These are phyloP conservation scores for Phallusia fumigata DNA, from an alignment of 23 tunicate species.

Conservation along the genomic window DNA sequence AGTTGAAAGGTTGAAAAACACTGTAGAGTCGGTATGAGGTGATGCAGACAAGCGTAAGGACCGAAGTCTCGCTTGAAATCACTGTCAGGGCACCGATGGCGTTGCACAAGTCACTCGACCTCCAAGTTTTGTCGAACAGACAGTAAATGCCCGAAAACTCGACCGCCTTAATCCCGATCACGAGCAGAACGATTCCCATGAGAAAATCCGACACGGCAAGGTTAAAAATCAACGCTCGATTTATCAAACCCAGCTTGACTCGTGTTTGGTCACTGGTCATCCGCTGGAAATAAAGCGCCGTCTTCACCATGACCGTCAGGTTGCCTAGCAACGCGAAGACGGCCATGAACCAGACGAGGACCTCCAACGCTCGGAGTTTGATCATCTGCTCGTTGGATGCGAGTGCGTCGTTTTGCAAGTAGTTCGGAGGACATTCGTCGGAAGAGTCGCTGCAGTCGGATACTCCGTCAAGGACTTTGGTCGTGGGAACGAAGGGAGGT, in stretches of 20 bases:
- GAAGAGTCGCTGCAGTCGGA: slow-evolving; percentile 27
- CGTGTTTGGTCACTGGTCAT: neutral
- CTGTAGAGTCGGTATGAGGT: slow-evolving; percentile 30
- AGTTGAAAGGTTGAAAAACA: slow-evolving; percentile 22
- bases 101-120: slow-evolving; percentile 32
- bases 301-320: neutral
- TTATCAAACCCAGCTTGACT: neutral
- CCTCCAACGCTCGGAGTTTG: neutral
- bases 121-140: slow-evolving; percentile 35
- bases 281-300: neutral
- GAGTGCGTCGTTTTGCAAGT: neutral
- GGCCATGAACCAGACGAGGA: slow-evolving; percentile 28
- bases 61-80: slow-evolving; percentile 48
- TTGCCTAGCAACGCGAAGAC: slow-evolving; percentile 21
- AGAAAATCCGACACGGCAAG: slow-evolving; percentile 49
- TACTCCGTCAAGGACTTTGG: slow-evolving; percentile 18
- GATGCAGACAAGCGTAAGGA: slow-evolving; percentile 34
- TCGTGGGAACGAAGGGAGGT: slow-evolving; percentile 12
- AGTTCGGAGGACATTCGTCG: slow-evolving; percentile 30
- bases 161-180: slow-evolving; percentile 29
- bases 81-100: slow-evolving; percentile 38
- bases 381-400: slow-evolving; percentile 21
- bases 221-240: slow-evolving; percentile 30
- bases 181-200: slow-evolving; percentile 48
- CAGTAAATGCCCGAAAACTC: slow-evolving; percentile 46